Evolutionary conservation across 2,888 invertebrate genomes (phyloP).

Genomic region (Agonopterix alstromeriana): DNA sequence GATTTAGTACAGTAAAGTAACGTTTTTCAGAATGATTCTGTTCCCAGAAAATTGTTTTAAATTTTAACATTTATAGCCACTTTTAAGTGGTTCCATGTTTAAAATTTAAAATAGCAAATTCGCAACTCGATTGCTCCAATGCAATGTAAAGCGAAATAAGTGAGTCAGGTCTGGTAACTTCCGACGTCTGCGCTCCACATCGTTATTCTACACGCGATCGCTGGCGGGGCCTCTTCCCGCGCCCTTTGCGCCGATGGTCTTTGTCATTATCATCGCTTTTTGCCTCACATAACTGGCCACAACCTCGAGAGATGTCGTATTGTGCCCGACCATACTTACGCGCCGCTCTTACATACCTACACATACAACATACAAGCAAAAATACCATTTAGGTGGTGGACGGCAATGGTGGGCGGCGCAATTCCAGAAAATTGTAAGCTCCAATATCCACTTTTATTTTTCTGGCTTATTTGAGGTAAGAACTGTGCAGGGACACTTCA

Average conservation of each 20-base stretch:
- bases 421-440: constrained; percentile 5
- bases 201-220: constrained; percentile 60
- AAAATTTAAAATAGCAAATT: neutral
- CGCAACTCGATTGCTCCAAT: too few species aligned
- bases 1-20: too few species aligned
- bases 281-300: constrained; percentile 64
- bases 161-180: constrained; percentile 17
- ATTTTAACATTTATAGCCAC: too few species aligned
- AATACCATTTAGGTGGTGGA: constrained; percentile 1
- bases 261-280: constrained; percentile 73
- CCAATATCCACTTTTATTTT: neutral
- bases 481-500: too few species aligned
- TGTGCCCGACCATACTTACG: constrained; percentile 18
- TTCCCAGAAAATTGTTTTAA: too few species aligned
- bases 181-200: constrained; percentile 30
- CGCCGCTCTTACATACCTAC: constrained; percentile 24
- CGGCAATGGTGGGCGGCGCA: neutral
- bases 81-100: too few species aligned
- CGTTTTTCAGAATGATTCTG: too few species aligned
- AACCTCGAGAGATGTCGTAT: constrained; percentile 42
- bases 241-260: constrained; percentile 66
- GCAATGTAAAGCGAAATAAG: neutral
- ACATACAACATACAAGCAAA: constrained; percentile 4
- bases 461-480: too few species aligned
- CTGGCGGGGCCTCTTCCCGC: constrained; percentile 47